Evolutionary conservation across 1,140 invertebrate species (phyloP), one percentile per base, ranked within the genome.

Genomic region (Calephelis virginiensis): DNA sequence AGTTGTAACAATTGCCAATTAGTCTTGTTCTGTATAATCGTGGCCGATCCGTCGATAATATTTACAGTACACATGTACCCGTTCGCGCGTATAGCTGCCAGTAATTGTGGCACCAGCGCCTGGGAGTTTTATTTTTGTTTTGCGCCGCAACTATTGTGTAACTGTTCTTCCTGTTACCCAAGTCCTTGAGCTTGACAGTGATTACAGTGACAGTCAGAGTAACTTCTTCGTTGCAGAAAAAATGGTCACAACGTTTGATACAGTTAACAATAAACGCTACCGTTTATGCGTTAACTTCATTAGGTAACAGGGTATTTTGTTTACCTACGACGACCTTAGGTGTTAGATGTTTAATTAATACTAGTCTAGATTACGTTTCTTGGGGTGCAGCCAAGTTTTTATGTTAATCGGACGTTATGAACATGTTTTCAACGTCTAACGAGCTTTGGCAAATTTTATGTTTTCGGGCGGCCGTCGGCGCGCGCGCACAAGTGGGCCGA

Each of bases 61-160:
- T 46, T 43, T 46, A 53, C 49, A 56, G 43, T 65, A 45, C 63
- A 56, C 14, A 65, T 43, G 47, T 46, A 53, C 28, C 63, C 61
- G 48, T 14, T n/a, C 62, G 46, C 48, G 45, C 63, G 63, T 56
- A 65, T 28, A 43, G 49, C 63, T 43, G 50, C 13, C 13, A 17
- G 61, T 48, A 47, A 47, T 56, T 45, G 63, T 59, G 11, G 40
- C 63, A 13, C 10, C 50, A 40, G 47, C 75, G 81, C 82, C 86
- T 82, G 78, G 83, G 84, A 84, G 75, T 72, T 80, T 83, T 90
- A 89, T 89, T 89, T 90, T 84, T 40, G 83, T 86, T 76, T 28
- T 69, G 76, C 77, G 78, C 72, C 75, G 69, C 77, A 74, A 74
- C 49, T 61, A 67, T 75, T 80, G 80, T 82, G 77, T 68, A 76